A percentile compares a stretch with the other conserved stretches of the same genome.
phyloP scores from a whole-genome alignment of 2,113 vertebrate genomes.

The Heterocephalus glaber region DNA sequence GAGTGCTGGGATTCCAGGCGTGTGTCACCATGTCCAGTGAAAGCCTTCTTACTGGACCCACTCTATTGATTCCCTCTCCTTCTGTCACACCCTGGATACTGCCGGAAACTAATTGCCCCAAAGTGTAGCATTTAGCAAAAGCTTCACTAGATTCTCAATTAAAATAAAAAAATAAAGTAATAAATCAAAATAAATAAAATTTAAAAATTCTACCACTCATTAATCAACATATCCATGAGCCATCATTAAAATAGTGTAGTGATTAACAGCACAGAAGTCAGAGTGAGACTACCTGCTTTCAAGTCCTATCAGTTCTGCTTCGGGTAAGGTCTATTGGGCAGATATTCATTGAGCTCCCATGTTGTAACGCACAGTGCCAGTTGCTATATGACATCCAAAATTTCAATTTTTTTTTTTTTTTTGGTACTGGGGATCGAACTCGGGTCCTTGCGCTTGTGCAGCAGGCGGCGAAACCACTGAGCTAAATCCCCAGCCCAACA shows the following conservation, averaged over 20 bases:
- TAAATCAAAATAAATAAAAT: too few relatives aligned
- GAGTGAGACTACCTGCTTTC: background rate
- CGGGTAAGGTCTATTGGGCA: background rate
- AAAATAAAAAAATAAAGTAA: too few relatives aligned
- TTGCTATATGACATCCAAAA: background rate
- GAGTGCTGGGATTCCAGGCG: background rate
- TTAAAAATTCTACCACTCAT: background rate
- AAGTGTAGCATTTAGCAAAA: background rate
- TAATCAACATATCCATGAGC: background rate
- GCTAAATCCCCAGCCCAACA: too few relatives aligned
- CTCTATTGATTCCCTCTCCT: background rate
- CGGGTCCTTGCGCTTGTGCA: too few relatives aligned
- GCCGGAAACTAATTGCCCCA: background rate
- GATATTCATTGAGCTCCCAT: background rate
- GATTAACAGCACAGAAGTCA: background rate
- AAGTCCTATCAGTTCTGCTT: background rate
- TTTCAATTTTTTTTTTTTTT: too few relatives aligned
- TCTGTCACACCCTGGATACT: background rate
- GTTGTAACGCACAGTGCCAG: background rate
- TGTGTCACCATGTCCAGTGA: background rate
- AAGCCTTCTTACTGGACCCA: background rate
- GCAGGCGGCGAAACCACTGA: too few relatives aligned
- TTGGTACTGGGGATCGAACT: too few relatives aligned
- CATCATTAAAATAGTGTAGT: background rate
- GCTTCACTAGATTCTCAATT: too few relatives aligned